Conservation (phyloP, 2,113 vertebrate genomes). For the Baryphthengus martii region DNA sequence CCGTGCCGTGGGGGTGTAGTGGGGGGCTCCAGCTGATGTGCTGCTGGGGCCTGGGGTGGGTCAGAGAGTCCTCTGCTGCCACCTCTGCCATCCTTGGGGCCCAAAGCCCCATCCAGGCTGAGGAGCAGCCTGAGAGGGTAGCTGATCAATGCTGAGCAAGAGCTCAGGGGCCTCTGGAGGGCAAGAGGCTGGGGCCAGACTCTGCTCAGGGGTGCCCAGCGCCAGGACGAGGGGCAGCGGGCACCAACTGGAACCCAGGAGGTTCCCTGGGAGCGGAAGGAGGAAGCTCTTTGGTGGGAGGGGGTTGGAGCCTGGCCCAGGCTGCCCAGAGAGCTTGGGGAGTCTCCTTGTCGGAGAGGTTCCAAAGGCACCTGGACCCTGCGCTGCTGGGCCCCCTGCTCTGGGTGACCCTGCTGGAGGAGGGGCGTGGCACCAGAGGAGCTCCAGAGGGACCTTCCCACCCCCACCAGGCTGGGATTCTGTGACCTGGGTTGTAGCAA, state of each 20-base stretch:
- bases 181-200: too few relatives aligned
- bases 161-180: not conserved
- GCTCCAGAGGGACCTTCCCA: not conserved
- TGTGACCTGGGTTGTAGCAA: not conserved
- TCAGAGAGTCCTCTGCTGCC: not conserved
- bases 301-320: too few relatives aligned
- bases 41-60: not conserved
- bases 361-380: too few relatives aligned
- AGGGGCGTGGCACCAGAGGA: not conserved
- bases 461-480: not conserved
- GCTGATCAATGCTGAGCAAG: not conserved
- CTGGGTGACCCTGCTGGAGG: not conserved
- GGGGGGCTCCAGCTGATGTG: not conserved
- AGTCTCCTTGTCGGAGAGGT: too few relatives aligned
- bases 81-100: not conserved
- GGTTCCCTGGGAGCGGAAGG: too few relatives aligned
- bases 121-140: not conserved
- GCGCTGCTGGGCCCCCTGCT: not conserved
- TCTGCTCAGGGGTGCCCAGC: too few relatives aligned
- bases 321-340: too few relatives aligned
- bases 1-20: fast-evolving
- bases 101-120: not conserved
- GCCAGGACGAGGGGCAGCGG: too few relatives aligned
- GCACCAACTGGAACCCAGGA: too few relatives aligned
- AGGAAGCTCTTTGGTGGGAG: too few relatives aligned